phyloP scores from a whole-genome alignment of 2,797 vertebrate genomes.

The Tenualosa thibaudeaui region DNA sequence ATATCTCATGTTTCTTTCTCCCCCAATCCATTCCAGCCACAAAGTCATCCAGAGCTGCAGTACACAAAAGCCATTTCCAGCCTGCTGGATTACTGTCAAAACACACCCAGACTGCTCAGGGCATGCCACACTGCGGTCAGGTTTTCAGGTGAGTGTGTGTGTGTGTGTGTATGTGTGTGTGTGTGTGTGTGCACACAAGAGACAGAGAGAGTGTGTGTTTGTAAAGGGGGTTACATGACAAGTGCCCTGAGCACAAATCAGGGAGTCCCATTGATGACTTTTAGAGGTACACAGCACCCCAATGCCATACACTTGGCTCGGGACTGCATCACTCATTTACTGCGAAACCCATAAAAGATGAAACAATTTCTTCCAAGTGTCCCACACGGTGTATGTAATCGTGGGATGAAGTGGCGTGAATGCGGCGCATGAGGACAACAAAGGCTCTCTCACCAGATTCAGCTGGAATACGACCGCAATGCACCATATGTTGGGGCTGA shows the following conservation, averaged over 20 bases:
- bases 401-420: neutral
- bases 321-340: neutral
- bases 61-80: constrained; percentile 51
- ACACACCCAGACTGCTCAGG: constrained; percentile 45
- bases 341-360: neutral
- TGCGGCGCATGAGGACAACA: neutral
- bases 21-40: constrained; percentile 18
- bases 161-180: constrained; percentile 8
- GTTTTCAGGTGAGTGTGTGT: neutral
- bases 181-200: neutral
- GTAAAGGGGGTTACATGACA: neutral
- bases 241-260: neutral
- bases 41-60: constrained; percentile 31
- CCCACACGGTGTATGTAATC: neutral
- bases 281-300: neutral
- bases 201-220: neutral
- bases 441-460: neutral
- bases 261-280: neutral
- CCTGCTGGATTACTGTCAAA: constrained; percentile 44
- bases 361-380: neutral
- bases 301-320: neutral
- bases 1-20: constrained; percentile 31
- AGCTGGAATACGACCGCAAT: neutral
- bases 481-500: neutral
- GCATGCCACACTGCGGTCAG: constrained; percentile 29